phyloP scores from a whole-genome alignment of 2,888 invertebrate genomes.

The Xanthostigma xanthostigma region DNA sequence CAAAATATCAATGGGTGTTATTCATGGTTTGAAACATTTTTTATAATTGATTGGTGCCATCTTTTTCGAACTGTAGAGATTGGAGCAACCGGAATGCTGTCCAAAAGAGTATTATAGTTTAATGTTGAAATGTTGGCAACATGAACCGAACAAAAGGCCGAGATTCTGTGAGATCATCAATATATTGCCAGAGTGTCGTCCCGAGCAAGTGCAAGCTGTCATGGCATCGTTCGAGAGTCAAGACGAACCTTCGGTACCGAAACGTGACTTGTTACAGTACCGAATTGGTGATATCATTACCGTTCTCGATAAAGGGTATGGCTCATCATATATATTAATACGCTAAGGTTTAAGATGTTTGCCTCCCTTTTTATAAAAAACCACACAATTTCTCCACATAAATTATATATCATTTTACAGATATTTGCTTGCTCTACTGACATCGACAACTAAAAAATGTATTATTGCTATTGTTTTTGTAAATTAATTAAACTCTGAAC shows the following conservation, averaged over 20 bases:
- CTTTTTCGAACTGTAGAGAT: conserved; percentile 35
- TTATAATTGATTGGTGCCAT: too few species aligned
- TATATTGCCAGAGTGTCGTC: conserved; percentile 69
- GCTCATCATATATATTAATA: conserved; percentile 1
- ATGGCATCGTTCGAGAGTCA: conserved; percentile 24
- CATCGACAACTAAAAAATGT: too few species aligned
- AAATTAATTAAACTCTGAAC: too few species aligned
- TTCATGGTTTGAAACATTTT: too few species aligned
- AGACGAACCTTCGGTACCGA: conserved; percentile 35
- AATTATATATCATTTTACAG: too few species aligned
- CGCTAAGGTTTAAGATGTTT: too few species aligned
- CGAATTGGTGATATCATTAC: conserved; percentile 83
- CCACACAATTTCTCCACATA: too few species aligned
- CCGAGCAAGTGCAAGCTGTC: conserved; percentile 84
- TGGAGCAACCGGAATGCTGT: conserved; percentile 89
- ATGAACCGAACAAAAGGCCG: conserved; percentile 76
- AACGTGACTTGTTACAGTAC: conserved; percentile 63
- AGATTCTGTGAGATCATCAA: conserved; percentile 75
- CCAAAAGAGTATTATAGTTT: conserved; percentile 81
- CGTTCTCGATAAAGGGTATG: conserved; percentile 69
- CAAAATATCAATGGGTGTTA: too few species aligned
- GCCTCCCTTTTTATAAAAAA: too few species aligned
- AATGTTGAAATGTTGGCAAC: conserved; percentile 95
- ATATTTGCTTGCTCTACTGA: too few species aligned
- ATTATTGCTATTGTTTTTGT: too few species aligned